These are phyloP conservation scores for Triops cancriformis DNA, from an alignment of 1,140 invertebrate genomes.

Conservation along the genomic window DNA sequence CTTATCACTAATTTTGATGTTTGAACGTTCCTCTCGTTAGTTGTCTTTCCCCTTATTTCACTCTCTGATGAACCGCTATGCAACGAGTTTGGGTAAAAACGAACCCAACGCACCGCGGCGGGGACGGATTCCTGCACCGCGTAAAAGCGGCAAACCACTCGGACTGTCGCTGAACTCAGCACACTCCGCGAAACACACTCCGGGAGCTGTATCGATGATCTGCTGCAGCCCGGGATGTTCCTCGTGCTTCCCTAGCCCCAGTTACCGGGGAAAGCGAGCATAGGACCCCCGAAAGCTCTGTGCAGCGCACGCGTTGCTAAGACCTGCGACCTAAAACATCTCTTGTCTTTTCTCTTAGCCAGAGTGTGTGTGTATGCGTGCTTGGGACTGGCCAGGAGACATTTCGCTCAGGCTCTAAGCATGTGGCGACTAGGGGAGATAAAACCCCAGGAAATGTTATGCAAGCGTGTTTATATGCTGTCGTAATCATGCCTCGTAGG, in stretches of 20 bases:
- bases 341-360: background rate
- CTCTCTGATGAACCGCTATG: background rate
- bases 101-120: background rate
- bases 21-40: too few species aligned
- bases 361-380: background rate
- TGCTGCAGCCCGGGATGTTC: background rate
- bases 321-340: background rate
- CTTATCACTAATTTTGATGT: background rate
- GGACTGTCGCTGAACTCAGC: background rate
- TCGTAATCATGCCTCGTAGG: too few species aligned
- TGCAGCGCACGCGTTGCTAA: constrained; percentile 1
- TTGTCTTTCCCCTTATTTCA: background rate
- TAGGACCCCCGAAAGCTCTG: background rate
- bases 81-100: background rate
- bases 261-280: background rate
- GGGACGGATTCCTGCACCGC: background rate
- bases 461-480: too few species aligned
- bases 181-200: background rate
- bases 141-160: background rate
- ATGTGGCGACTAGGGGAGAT: too few species aligned
- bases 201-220: constrained; percentile 12
- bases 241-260: background rate
- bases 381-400: background rate
- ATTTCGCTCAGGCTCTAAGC: too few species aligned
- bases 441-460: too few species aligned